Conservation (phyloP, 2,888 invertebrate genomes). For the Ophion costatus region DNA sequence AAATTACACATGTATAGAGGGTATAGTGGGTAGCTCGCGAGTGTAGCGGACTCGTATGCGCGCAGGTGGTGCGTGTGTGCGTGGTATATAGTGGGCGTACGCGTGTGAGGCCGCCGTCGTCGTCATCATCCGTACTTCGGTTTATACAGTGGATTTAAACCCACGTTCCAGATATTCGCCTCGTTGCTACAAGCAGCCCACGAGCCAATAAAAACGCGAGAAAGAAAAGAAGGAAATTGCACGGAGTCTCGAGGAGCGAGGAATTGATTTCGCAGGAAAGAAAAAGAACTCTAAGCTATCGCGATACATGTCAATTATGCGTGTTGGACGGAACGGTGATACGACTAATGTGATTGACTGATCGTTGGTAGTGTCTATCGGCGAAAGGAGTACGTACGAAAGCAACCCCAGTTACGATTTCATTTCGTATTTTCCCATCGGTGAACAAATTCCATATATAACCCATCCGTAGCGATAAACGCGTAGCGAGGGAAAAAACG, state of each 20-base stretch:
- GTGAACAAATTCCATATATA: slow-evolving; percentile 7
- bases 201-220: neutral
- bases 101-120: slow-evolving; percentile 29
- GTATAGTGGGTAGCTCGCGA: slow-evolving; percentile 16
- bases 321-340: slow-evolving; percentile 56
- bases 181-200: neutral
- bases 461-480: slow-evolving; percentile 13
- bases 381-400: slow-evolving; percentile 56
- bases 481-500: slow-evolving; percentile 7
- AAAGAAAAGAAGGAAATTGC: neutral
- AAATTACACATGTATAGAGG: slow-evolving; percentile 25
- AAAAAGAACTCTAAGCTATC: slow-evolving; percentile 31
- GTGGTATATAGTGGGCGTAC: slow-evolving; percentile 41
- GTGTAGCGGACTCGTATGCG: neutral
- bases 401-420: slow-evolving; percentile 9
- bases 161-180: slow-evolving; percentile 38
- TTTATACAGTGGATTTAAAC: slow-evolving; percentile 39
- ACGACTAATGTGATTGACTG: slow-evolving; percentile 55
- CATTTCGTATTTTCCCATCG: slow-evolving; percentile 5
- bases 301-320: slow-evolving; percentile 64
- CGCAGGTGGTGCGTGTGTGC: slow-evolving; percentile 14
- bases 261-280: neutral
- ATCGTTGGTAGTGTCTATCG: slow-evolving; percentile 56
- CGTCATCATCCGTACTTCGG: slow-evolving; percentile 32
- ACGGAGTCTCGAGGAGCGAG: neutral